Evolutionary conservation across 2,888 invertebrate genomes (phyloP), one percentile per base, ranked within the genome.

Genomic region (Andrena bicolor): DNA sequence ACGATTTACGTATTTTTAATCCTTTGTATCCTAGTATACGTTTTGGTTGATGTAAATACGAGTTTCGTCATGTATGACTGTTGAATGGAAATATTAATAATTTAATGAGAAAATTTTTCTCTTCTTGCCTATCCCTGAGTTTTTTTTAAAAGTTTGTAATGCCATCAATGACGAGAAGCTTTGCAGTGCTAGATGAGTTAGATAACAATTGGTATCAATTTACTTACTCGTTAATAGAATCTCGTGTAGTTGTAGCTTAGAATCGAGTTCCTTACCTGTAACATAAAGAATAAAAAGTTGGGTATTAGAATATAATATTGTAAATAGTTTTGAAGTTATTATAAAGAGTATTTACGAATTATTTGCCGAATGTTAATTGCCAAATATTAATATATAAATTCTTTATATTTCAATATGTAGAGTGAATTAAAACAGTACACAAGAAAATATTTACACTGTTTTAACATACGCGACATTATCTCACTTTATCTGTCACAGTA

Each of bases 181-280:
- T n/a, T 49, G 16, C 49, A n/a, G n/a, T 51, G 2, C 20, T 51
- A 20, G n/a, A n/a, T 49, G 51, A 6, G 16, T 51, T n/a, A 51
- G 8, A n/a, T 51, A 2, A 32, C 20, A 32, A 61, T 20, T 48
- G 13, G 16, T 41, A 20, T 51, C 3, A 7, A 20, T 53, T 32
- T 53, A 66, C 66, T 66, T 53, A 66, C 66, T 13, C 30, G 28
- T 41, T 20, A n/a, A 32, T 51, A 10, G n/a, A 30, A 51, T 49
- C 23, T 32, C 5, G 23, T 23, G 8, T n/a, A 49, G 8, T 3
- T 35, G 35, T 13, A 41, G 16, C 4, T 26, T 56, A 20, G 8
- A 26, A 23, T 41, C 28, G 28, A 30, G 4, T 53, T 51, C 16
- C 66, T 66, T 66, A 66, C 66, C 66, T 66, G 66, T 32, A 66